Evolutionary conservation across 2,113 vertebrate genomes (phyloP).

Genomic region (Sinocyclocheilus rhinocerous): DNA sequence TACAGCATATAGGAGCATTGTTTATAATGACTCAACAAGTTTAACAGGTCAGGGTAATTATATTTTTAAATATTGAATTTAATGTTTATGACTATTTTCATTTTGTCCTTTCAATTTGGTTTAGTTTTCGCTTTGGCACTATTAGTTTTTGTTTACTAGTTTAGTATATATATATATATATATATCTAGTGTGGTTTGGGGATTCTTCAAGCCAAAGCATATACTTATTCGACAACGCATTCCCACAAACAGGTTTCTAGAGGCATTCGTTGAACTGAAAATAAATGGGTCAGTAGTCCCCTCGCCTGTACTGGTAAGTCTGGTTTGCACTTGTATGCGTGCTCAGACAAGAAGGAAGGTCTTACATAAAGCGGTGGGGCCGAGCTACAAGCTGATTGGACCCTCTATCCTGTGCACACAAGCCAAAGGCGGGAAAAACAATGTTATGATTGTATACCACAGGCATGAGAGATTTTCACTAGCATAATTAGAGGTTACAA

Average conservation of each 20-base stretch:
- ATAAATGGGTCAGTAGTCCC: background rate
- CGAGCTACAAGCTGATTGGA: conserved; percentile 13
- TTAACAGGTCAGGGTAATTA: too few relatives aligned
- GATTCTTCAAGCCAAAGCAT: background rate
- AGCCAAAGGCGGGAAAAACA: conserved; percentile 19
- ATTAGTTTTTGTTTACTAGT: too few relatives aligned
- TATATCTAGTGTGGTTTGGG: background rate
- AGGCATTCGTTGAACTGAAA: conserved; percentile 6
- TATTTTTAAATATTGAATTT: too few relatives aligned
- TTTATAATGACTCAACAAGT: too few relatives aligned
- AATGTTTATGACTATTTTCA: too few relatives aligned
- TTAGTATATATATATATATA: too few relatives aligned
- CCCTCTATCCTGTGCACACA: background rate
- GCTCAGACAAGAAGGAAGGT: background rate
- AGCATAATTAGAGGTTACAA: background rate
- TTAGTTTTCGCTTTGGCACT: too few relatives aligned
- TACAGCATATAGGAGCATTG: too few relatives aligned
- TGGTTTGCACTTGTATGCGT: background rate
- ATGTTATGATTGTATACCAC: conserved; percentile 24
- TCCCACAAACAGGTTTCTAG: background rate
- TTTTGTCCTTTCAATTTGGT: too few relatives aligned
- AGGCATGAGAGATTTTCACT: background rate
- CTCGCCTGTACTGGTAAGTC: background rate
- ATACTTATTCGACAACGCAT: background rate
- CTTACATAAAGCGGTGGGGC: conserved; percentile 12